Conservation (phyloP, 92 coral and sea anemone genomes). For the Phenganax subtilis region DNA sequence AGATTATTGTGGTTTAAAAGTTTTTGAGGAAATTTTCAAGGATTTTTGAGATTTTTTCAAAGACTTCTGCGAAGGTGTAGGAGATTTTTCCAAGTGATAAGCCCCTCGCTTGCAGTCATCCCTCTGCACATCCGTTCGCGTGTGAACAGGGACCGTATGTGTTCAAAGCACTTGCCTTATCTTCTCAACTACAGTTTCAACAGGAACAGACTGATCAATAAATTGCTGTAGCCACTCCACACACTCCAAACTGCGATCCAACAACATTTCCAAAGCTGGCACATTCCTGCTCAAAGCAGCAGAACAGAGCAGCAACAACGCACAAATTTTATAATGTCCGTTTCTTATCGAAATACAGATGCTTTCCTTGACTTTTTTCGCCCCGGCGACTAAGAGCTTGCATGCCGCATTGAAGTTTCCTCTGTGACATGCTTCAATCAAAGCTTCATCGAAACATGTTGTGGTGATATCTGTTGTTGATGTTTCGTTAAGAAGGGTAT, state of each 20-base stretch:
- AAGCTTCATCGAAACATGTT: conserved; percentile 75
- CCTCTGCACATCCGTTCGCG: too few relatives aligned
- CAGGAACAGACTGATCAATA: conserved; percentile 17
- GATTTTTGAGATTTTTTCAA: too few relatives aligned
- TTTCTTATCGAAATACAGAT: conserved; percentile 51
- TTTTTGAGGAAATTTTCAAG: too few relatives aligned
- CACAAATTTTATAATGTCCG: conserved; percentile 54
- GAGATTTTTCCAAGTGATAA: too few relatives aligned
- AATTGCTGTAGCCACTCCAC: conserved; percentile 10
- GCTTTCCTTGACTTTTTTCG: conserved; percentile 56
- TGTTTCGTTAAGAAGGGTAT: conserved; percentile 54
- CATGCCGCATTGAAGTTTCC: conserved; percentile 75
- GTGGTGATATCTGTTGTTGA: conserved; percentile 51
- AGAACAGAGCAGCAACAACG: conserved; percentile 74
- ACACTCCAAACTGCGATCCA: conserved; percentile 43
- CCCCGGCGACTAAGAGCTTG: conserved; percentile 66
- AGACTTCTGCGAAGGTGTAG: too few relatives aligned
- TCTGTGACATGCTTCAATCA: conserved; percentile 64
- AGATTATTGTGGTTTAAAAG: too few relatives aligned
- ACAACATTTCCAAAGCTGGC: conserved; percentile 56
- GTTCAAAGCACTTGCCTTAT: conserved; percentile 7
- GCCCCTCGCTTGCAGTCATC: too few relatives aligned
- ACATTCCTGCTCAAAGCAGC: conserved; percentile 60
- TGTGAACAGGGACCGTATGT: too few relatives aligned
- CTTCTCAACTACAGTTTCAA: conserved; percentile 24